A percentile compares a stretch with the other conserved stretches of the same genome.
phyloP scores from a whole-genome alignment of 2,797 vertebrate genomes.

The Sebastes hopkinsi region DNA sequence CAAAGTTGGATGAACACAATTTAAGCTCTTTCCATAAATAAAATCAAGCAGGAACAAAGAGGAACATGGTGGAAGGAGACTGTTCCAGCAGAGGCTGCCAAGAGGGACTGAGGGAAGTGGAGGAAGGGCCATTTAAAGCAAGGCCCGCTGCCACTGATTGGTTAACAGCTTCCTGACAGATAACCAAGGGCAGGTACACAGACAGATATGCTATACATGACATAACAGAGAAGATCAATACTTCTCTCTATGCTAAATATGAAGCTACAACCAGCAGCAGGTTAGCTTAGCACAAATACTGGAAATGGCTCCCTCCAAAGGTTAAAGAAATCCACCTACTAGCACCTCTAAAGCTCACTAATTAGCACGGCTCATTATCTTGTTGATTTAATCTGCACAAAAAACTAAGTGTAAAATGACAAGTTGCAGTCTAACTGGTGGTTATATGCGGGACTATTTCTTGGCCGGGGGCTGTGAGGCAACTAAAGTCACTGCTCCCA shows the following conservation, averaged over 20 bases:
- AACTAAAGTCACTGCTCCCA: too few relatives aligned
- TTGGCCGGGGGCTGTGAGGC: too few relatives aligned
- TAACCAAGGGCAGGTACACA: not conserved
- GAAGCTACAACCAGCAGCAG: not conserved
- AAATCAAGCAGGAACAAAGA: not conserved
- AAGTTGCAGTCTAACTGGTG: too few relatives aligned
- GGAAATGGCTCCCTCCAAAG: not conserved
- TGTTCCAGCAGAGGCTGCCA: too few relatives aligned
- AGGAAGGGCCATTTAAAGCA: not conserved
- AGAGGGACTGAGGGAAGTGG: not conserved
- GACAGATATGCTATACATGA: not conserved
- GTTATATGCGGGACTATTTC: too few relatives aligned
- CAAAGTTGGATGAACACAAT: not conserved
- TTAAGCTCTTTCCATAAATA: not conserved
- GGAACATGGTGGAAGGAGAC: not conserved
- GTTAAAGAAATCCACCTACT: not conserved
- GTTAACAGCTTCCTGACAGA: not conserved
- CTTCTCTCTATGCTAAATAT: not conserved
- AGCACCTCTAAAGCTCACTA: not conserved
- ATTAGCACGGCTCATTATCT: not conserved
- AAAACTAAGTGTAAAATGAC: too few relatives aligned
- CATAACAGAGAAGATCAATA: not conserved
- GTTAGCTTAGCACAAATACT: not conserved
- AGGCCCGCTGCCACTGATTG: too few relatives aligned
- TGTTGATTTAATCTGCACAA: too few relatives aligned